Percentiles rank a stretch among this genome's conserved stretches.
These are phyloP conservation scores for Actinemys pallida DNA, from an alignment of 2,113 vertebrate genomes.

Conservation along the genomic window DNA sequence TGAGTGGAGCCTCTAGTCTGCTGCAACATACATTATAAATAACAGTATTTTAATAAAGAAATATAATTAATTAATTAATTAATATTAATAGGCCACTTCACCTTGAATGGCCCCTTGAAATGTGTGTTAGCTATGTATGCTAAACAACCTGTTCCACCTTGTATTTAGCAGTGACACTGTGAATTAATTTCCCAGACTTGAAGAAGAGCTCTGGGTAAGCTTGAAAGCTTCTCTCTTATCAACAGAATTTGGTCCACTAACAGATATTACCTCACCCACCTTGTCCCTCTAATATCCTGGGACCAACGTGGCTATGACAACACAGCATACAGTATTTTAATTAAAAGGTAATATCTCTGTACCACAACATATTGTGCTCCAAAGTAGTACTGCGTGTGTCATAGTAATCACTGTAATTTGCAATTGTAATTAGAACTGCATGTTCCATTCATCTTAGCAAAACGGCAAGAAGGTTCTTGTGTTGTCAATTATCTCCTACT, in stretches of 20 bases:
- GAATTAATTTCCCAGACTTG: not conserved
- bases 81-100: not conserved
- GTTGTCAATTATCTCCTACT: not conserved
- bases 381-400: not conserved
- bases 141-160: no score
- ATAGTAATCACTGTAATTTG: constrained; percentile 6
- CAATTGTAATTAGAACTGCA: constrained; percentile 38
- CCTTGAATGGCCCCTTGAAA: no score
- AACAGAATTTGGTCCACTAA: not conserved
- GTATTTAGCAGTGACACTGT: no score
- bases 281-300: not conserved
- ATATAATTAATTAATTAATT: not conserved
- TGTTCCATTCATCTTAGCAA: not conserved
- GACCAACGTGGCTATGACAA: not conserved
- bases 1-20: not conserved
- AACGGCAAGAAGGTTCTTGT: not conserved
- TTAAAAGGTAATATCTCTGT: constrained; percentile 13
- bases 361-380: constrained; percentile 31
- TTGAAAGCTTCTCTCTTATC: not conserved
- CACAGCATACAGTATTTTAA: not conserved
- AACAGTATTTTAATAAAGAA: not conserved
- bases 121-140: no score
- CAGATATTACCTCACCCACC: not conserved
- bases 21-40: not conserved
- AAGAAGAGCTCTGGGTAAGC: not conserved